Percentiles rank a stretch among this genome's conserved stretches.
These are phyloP conservation scores for Alsophila aescularia DNA, from an alignment of 2,888 invertebrate genomes.

Conservation along the genomic window DNA sequence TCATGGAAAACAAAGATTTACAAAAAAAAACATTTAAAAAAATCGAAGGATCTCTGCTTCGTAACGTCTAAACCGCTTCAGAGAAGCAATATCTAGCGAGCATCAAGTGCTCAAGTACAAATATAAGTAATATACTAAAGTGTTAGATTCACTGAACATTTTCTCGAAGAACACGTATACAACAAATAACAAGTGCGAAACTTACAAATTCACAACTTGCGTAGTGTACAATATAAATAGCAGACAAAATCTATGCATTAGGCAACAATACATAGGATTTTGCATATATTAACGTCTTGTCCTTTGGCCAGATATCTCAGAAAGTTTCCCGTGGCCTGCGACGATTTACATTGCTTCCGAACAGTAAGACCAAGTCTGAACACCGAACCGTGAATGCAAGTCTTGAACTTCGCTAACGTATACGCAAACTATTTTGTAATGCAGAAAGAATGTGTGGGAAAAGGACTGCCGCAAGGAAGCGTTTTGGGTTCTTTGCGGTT, in stretches of 20 bases:
- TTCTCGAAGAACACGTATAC: constrained; percentile 9
- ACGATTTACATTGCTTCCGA: constrained; percentile 82
- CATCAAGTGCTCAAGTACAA: too few species aligned
- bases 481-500: constrained; percentile 36
- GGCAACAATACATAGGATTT: constrained; percentile 79
- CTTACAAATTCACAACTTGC: constrained; percentile 54
- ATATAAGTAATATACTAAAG: background rate
- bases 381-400: constrained; percentile 58
- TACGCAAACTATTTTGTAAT: constrained; percentile 55
- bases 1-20: constrained; percentile 20
- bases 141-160: background rate
- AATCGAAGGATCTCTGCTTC: too few species aligned
- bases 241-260: constrained; percentile 73
- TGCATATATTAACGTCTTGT: constrained; percentile 83
- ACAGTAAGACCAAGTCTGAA: constrained; percentile 63
- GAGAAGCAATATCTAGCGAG: too few species aligned
- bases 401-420: constrained; percentile 46
- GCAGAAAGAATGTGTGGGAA: constrained; percentile 50
- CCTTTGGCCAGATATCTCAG: constrained; percentile 79
- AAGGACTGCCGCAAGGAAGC: constrained; percentile 36
- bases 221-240: constrained; percentile 69
- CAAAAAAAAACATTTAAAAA: background rate
- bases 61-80: too few species aligned
- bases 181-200: constrained; percentile 29
- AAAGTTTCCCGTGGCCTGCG: constrained; percentile 64